Percentiles rank a stretch among this genome's conserved stretches.
Conservation (phyloP, 2,888 invertebrate species). For the Mellilla xanthometata region DNA sequence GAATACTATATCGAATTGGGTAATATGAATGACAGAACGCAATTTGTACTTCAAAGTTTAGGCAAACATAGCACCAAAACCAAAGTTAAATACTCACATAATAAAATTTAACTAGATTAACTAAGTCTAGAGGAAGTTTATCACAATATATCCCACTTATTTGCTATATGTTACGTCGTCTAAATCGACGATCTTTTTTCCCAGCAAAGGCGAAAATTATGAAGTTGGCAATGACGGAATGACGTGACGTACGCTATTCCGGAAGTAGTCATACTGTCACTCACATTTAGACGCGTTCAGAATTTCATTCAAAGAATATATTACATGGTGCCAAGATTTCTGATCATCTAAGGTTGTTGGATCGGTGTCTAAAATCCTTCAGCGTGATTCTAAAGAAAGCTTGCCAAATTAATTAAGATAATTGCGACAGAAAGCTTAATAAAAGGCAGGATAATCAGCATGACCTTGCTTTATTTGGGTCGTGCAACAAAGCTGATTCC, state of each 20-base stretch:
- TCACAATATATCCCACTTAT: conserved; percentile 75
- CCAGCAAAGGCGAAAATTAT: conserved; percentile 55
- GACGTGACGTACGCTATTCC: conserved; percentile 73
- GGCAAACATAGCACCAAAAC: conserved; percentile 43
- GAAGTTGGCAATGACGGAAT: conserved; percentile 71
- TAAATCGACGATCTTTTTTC: conserved; percentile 63
- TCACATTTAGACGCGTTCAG: conserved; percentile 34
- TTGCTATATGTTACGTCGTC: conserved; percentile 68
- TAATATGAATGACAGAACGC: conserved; percentile 75
- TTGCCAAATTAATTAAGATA: too few species aligned
- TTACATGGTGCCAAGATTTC: too few species aligned
- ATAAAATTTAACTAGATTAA: conserved; percentile 74
- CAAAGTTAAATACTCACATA: conserved; percentile 65
- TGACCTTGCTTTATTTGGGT: too few species aligned
- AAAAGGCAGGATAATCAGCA: too few species aligned
- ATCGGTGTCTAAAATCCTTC: too few species aligned
- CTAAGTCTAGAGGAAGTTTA: conserved; percentile 73
- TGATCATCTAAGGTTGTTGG: too few species aligned
- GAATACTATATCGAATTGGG: conserved; percentile 69
- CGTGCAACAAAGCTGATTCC: too few species aligned
- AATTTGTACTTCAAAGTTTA: conserved; percentile 64
- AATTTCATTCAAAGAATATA: too few species aligned
- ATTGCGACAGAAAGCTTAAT: too few species aligned
- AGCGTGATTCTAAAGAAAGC: too few species aligned
- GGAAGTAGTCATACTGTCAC: conserved; percentile 57